Evolutionary conservation across 2,113 vertebrate species (phyloP).

Genomic region (Vombatus ursinus): DNA sequence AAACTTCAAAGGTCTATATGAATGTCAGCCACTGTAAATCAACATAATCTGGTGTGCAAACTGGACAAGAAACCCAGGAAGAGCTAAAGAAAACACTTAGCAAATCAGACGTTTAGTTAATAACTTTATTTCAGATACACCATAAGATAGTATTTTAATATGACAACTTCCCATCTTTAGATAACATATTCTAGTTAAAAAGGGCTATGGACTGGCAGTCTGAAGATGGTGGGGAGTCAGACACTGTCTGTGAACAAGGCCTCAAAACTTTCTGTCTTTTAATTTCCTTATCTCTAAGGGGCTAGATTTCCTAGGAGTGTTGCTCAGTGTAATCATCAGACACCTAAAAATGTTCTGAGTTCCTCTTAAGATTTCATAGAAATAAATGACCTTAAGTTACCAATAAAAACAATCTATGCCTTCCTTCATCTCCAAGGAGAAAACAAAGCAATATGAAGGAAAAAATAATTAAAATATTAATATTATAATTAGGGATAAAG

Average conservation of each 20-base stretch:
- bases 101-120: not conserved
- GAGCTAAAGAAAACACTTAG: not conserved
- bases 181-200: not conserved
- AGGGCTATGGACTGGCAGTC: not conserved
- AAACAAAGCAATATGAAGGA: not conserved
- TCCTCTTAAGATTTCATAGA: not conserved
- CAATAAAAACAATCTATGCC: too few species aligned
- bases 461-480: too few species aligned
- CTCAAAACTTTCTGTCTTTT: not conserved
- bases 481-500: fast-evolving
- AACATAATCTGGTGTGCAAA: not conserved
- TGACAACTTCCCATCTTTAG: not conserved
- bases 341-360: too few species aligned
- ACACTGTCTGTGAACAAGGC: not conserved
- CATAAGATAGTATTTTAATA: not conserved
- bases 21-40: not conserved
- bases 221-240: not conserved
- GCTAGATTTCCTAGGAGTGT: not conserved
- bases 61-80: not conserved
- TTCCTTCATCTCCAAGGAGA: not conserved
- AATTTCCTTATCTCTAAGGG: not conserved
- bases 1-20: not conserved
- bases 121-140: not conserved
- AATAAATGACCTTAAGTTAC: too few species aligned
- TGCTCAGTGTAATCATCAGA: not conserved